Conservation (phyloP, 2,797 vertebrate species). For the Phyllotis vaccarum region DNA sequence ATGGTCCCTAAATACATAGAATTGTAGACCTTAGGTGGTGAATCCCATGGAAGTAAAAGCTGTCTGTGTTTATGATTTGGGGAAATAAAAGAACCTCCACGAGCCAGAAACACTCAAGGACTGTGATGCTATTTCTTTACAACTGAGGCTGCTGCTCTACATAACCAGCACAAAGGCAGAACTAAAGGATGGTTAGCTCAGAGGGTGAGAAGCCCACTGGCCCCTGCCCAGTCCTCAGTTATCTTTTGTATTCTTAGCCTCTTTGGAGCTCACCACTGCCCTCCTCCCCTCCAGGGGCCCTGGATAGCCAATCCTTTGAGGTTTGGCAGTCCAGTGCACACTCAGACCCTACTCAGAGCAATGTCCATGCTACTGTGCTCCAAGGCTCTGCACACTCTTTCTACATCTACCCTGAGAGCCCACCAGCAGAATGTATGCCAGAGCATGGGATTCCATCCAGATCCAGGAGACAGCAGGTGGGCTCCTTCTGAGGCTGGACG, state of each 20-base stretch:
- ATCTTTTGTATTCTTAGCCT: rapidly evolving
- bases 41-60: background rate
- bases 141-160: too few species aligned
- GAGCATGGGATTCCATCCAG: background rate
- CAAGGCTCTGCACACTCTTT: background rate
- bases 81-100: rapidly evolving
- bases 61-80: background rate
- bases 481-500: too few species aligned
- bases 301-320: background rate
- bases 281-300: rapidly evolving
- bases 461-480: rapidly evolving
- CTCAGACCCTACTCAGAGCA: background rate
- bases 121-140: background rate
- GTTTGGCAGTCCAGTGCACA: too few species aligned
- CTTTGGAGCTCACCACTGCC: background rate
- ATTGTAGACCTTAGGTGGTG: background rate
- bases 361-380: too few species aligned
- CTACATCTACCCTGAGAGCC: background rate
- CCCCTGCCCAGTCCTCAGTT: background rate
- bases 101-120: background rate
- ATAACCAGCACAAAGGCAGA: background rate
- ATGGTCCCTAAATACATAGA: too few species aligned
- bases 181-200: rapidly evolving
- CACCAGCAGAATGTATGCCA: too few species aligned
- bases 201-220: rapidly evolving